Evolutionary conservation across 23 tunicate genomes (phyloP), one percentile per base, ranked within the genome.

Genomic region (Trididemnum nubilum): DNA sequence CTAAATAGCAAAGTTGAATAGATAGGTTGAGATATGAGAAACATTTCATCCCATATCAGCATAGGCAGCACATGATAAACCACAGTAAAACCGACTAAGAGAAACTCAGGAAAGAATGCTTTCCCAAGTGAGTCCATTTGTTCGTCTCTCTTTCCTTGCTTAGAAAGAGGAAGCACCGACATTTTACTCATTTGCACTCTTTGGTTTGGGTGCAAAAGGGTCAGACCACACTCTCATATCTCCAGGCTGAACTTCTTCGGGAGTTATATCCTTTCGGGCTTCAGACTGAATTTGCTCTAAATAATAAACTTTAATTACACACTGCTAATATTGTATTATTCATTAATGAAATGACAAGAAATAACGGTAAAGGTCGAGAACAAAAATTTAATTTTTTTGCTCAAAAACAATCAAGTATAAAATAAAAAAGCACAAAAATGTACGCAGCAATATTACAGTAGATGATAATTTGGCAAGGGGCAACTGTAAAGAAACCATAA

Each of bases 171-270:
- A n/a, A n/a, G n/a, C n/a, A n/a, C 37, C 5, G 36, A 39, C 81
- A 77, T 77, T 15, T 63, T 80, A 7, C 21, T 70, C 32, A 1
- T 21, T 77, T 76, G 5, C 72, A 34, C 77, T 54, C 28, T 82
- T 40, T 1, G 97, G 88, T 72, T 77, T 82, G 3, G 91, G 88
- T 40, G 70, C 33, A 44, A 87, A 93, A 1, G 98, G 98, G 72
- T 93, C 82, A 0, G 98, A 93, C 98, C 98, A 93, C 80, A 93
- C 92, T 83, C 92, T 73, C 98, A 93, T 87, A 1, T 84, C 98
- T 79, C 86, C 98, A 38, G 98, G 98, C 58, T 93, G 98, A 71
- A 93, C 51, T 51, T 92, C 85, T 83, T 92, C 85, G 72, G 85
- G 97, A 37, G 77, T 82, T 0, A 92, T 72, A n/a, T 72, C 82